A percentile compares a stretch with the other conserved stretches of the same genome.
Evolutionary conservation across 2,888 invertebrate species (phyloP).

Genomic region (Sinodicranocentrus sp.): DNA sequence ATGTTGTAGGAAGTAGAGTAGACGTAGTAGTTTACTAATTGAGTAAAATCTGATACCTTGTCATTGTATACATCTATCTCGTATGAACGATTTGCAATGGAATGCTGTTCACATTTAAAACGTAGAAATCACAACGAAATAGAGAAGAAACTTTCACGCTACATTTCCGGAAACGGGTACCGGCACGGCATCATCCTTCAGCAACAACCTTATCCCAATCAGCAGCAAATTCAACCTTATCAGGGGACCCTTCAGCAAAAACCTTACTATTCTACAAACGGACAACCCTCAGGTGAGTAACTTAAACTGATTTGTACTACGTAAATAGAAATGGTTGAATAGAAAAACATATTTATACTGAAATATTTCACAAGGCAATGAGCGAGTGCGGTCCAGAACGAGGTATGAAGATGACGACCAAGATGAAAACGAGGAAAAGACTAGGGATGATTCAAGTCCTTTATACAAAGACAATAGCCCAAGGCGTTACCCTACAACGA

Average conservation of each 20-base stretch:
- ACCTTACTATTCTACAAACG: constrained; percentile 42
- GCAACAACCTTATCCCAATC: constrained; percentile 59
- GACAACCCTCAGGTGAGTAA: constrained; percentile 9
- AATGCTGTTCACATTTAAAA: background rate
- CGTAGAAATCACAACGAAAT: constrained; percentile 73
- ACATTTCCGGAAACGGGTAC: constrained; percentile 73
- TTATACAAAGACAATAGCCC: constrained; percentile 60
- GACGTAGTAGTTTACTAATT: too few species aligned
- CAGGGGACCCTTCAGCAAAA: constrained; percentile 58
- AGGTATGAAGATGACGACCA: constrained; percentile 54
- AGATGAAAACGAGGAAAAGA: constrained; percentile 58
- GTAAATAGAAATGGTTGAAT: too few species aligned
- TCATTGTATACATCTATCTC: too few species aligned
- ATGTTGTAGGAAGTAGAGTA: too few species aligned
- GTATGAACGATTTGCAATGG: too few species aligned
- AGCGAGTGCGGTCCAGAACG: constrained; percentile 41
- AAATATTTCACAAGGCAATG: constrained; percentile 28
- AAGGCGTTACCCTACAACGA: constrained; percentile 67
- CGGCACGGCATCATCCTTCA: constrained; percentile 61
- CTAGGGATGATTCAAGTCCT: constrained; percentile 47
- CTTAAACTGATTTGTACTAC: too few species aligned
- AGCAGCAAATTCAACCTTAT: constrained; percentile 62
- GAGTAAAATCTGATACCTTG: too few species aligned
- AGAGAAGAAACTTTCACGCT: constrained; percentile 71
- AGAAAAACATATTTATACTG: background rate